Percentiles rank a stretch among this genome's conserved stretches.
phyloP scores from a whole-genome alignment of 2,113 vertebrate species.

The Pavo muticus region DNA sequence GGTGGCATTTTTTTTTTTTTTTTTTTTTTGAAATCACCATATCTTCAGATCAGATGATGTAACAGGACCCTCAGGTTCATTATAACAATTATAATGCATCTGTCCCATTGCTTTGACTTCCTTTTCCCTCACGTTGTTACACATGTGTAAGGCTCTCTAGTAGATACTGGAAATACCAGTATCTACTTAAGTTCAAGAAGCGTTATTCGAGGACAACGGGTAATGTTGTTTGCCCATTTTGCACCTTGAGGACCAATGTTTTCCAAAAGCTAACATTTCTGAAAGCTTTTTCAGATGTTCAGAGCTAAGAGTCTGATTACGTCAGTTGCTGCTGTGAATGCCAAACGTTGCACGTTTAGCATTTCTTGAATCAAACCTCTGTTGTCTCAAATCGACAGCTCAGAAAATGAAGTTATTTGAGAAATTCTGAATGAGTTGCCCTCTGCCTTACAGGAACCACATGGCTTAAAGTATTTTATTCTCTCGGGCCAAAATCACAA shows the following conservation, averaged over 20 bases:
- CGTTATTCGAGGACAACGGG: not conserved
- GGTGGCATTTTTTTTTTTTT: not conserved
- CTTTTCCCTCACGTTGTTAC: not conserved
- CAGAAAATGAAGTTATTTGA: not conserved
- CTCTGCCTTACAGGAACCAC: not conserved
- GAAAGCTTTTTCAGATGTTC: not conserved
- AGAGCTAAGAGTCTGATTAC: not conserved
- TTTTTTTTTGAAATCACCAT: not conserved
- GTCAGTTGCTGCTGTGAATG: not conserved
- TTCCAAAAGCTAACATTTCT: not conserved
- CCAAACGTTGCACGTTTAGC: not conserved
- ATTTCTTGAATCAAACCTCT: not conserved
- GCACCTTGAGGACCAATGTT: not conserved
- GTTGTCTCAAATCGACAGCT: not conserved
- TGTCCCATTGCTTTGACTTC: not conserved
- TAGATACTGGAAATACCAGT: not conserved
- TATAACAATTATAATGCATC: not conserved
- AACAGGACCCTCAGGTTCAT: not conserved
- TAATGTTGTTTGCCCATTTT: conserved; percentile 40
- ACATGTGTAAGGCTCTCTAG: not conserved
- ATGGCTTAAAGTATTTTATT: not conserved
- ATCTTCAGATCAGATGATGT: not conserved
- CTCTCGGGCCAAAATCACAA: fast-evolving
- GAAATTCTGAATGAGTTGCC: not conserved
- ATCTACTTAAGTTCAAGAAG: not conserved